Conservation (phyloP, 2,888 invertebrate genomes). For the Harpagoxenus sublaevis region DNA sequence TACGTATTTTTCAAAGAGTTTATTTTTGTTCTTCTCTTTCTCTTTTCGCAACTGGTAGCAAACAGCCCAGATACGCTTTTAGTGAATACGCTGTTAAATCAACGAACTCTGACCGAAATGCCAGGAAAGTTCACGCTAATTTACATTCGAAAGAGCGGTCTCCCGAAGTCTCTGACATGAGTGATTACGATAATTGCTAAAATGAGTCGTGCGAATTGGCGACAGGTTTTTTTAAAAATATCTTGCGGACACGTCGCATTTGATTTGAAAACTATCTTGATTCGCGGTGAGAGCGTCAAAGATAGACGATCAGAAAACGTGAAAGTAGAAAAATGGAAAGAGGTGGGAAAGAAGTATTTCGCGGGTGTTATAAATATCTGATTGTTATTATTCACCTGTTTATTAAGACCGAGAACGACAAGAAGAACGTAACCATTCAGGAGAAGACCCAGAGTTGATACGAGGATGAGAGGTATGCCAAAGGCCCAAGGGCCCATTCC, state of each 20-base stretch:
- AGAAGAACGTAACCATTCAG: constrained; percentile 92
- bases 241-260: background rate
- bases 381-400: constrained; percentile 77
- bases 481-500: constrained; percentile 90
- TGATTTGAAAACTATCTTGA: background rate
- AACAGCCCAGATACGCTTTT: background rate
- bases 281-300: background rate
- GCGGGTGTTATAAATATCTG: background rate
- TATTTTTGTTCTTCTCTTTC: background rate
- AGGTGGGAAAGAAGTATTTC: background rate
- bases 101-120: constrained; percentile 5
- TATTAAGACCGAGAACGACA: constrained; percentile 89
- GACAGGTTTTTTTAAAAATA: background rate
- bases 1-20: background rate
- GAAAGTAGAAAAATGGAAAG: background rate
- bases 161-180: background rate
- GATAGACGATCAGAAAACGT: background rate
- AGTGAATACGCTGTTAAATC: constrained; percentile 9
- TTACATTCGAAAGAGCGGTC: constrained; percentile 1
- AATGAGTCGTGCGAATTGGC: background rate
- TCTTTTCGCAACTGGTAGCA: background rate
- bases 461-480: constrained; percentile 90
- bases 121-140: background rate
- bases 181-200: constrained; percentile 5
- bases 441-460: constrained; percentile 91